Evolutionary conservation across 2,797 vertebrate genomes (phyloP), one percentile per base, ranked within the genome.

Genomic region (Euphonia xanthogaster): DNA sequence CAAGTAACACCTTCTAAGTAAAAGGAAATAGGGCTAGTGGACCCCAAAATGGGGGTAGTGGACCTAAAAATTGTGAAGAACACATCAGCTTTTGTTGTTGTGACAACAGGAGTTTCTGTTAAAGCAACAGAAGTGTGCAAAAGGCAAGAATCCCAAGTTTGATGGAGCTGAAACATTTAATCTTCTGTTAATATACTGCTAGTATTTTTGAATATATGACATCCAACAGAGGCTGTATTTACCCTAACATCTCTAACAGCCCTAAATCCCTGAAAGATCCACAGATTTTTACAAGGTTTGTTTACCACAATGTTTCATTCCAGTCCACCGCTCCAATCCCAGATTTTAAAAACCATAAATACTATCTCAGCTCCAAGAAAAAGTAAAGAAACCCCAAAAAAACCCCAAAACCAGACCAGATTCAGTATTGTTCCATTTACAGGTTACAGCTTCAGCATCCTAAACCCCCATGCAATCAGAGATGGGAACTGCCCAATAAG

Each of bases 401-500:
- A 23, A 23, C 6, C 27, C 2, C 20, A 4, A 27, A 35, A 27
- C 33, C 44, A 28, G 10, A 47, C 5, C 17, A 27, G 2, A 1
- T 51, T 60, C 5, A 33, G 10, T 33, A 53, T 48, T 74, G 9
- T 12, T 79, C 35, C 28, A 58, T 37, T 73, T 51, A 28, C 7
- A 81, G 31, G 19, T 83, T 93, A 44, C 31, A 58, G 24, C 12
- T 77, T 84, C 7, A 50, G 37, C 24, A 70, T 23, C 62, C 33
- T 45, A 90, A 78, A 90, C 8, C 17, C 24, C 33, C 18, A 21
- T 3, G 5, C 51, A 86, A 70, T 82, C 72, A 82, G 48, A 70
- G 77, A 47, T n/a, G 8, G 55, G 44, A 94, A 79, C 74, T 79
- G 51, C 30, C 77, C 77, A 92, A 76, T 66, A 79, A 83, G 31